phyloP scores from a whole-genome alignment of 2,113 vertebrate genomes.

The Triplophysa rosa region DNA sequence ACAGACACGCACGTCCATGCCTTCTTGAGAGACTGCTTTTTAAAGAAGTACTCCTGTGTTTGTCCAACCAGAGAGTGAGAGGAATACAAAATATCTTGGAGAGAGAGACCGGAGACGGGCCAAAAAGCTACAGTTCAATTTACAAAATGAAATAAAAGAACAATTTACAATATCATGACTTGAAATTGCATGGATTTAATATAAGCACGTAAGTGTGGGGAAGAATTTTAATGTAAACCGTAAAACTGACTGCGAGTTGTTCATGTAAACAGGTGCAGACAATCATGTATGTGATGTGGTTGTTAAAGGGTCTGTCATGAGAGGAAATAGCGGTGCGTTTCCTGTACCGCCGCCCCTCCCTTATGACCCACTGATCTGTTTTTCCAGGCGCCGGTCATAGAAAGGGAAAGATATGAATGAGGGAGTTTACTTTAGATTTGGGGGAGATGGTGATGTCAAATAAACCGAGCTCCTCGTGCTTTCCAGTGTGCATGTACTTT shows the following conservation, averaged over 20 bases:
- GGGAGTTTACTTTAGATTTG: not conserved
- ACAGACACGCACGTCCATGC: not conserved
- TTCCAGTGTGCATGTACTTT: not conserved
- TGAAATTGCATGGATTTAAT: too few species aligned
- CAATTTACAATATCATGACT: too few species aligned
- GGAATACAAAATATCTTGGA: conserved; percentile 26
- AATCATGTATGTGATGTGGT: conserved; percentile 7
- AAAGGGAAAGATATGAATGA: not conserved
- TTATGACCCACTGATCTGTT: conserved; percentile 52
- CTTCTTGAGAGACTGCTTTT: conserved; percentile 17
- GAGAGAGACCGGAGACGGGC: not conserved
- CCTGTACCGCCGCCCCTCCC: conserved; percentile 42
- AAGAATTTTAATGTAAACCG: too few species aligned
- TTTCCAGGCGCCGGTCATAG: conserved; percentile 20
- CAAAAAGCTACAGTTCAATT: too few species aligned
- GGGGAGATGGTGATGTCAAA: conserved; percentile 23
- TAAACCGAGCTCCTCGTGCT: not conserved
- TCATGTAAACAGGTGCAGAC: conserved; percentile 23
- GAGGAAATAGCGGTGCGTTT: conserved; percentile 50
- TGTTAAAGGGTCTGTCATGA: conserved; percentile 37
- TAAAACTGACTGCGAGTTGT: not conserved
- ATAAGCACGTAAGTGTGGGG: too few species aligned
- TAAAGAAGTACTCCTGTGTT: conserved; percentile 17
- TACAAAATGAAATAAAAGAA: too few species aligned
- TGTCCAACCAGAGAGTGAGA: conserved; percentile 4